Evolutionary conservation across 2,888 invertebrate genomes (phyloP).

Genomic region (Meloe dianella): DNA sequence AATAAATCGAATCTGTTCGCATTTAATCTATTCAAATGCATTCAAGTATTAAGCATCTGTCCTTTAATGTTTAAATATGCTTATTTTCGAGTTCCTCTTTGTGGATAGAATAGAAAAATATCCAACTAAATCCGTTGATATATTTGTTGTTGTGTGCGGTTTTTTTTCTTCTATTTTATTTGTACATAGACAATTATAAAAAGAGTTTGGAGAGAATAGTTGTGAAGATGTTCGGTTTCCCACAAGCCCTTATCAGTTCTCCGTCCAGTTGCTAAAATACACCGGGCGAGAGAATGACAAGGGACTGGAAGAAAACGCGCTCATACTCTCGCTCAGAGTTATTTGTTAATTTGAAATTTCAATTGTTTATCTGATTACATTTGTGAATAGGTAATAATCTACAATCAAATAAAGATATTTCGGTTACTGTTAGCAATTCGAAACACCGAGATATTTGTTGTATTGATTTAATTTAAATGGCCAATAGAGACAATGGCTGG

Average conservation of each 20-base stretch:
- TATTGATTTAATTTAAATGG: slow-evolving; percentile 5
- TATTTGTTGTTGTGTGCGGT: too few relatives aligned
- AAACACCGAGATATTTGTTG: neutral
- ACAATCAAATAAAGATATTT: neutral
- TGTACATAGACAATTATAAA: neutral
- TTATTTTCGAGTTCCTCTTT: slow-evolving; percentile 11
- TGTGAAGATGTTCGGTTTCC: slow-evolving; percentile 64
- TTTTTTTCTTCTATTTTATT: too few relatives aligned
- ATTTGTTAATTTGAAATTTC: neutral
- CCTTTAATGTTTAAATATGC: slow-evolving; percentile 32
- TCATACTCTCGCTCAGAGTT: slow-evolving; percentile 20
- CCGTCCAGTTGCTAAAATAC: slow-evolving; percentile 90
- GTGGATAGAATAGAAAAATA: neutral
- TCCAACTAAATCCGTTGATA: too few relatives aligned
- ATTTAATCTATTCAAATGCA: slow-evolving; percentile 24
- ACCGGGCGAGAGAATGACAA: slow-evolving; percentile 97
- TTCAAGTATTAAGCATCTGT: slow-evolving; percentile 24
- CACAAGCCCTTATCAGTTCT: slow-evolving; percentile 98
- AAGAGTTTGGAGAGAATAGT: slow-evolving; percentile 20
- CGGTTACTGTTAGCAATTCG: neutral
- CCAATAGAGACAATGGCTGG: slow-evolving; percentile 27
- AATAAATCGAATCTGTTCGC: slow-evolving; percentile 29
- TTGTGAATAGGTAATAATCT: neutral
- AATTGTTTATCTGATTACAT: neutral
- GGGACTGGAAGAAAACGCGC: slow-evolving; percentile 67